Base-by-base conservation (phyloP, 2,888 invertebrate genomes). In the Drosophila rellima region DNA sequence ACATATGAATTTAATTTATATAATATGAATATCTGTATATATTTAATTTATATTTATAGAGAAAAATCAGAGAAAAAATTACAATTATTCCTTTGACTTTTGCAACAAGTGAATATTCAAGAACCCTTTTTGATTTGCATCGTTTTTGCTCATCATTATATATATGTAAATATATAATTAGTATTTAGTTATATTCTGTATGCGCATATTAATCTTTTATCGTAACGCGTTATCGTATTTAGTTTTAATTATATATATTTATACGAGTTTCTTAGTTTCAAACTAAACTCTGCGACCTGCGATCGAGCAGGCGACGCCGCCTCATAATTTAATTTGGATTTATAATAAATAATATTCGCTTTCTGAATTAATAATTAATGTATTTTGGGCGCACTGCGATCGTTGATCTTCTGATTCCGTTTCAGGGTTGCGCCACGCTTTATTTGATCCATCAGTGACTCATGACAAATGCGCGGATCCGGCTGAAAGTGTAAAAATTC, bases 381-480 rank as follows among this genome's bases (percentile, higher is more conserved):
- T 92, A 97, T 97, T 93, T 96, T 96, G 29, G 97, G 97, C 70
- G 97, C 97, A 52, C 97, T 97, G 75, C 97, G 94, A 92, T 97
- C 97, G 93, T 93, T 93, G 70, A 92, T 92, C 82, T 92, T 93
- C 83, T 92, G 91, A 78, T 97, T 96, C 86, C 96, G 95, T 66
- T 95, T 95, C 62, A 98, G 92, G 39, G 96, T 95, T 17, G 97
- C 97, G 63, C 98, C 98, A 72, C 96, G 94, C 88, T 97, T 96
- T 70, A 98, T 98, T 91, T 98, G 98, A 93, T 98, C 98, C 97
- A 98, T 97, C n/a, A 98, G 93, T 0, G 97, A 97, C 78, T 97
- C 97, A 92, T 96, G 96, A 84, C 96, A 96, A 33, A 95, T 93
- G 66, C 96, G 94, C 0, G 96, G 96, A 92, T 97, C 96, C 64